A percentile compares a stretch with the other conserved stretches of the same genome.
These are phyloP conservation scores for Luffia ferchaultella DNA, from an alignment of 2,888 invertebrate species.

Conservation along the genomic window DNA sequence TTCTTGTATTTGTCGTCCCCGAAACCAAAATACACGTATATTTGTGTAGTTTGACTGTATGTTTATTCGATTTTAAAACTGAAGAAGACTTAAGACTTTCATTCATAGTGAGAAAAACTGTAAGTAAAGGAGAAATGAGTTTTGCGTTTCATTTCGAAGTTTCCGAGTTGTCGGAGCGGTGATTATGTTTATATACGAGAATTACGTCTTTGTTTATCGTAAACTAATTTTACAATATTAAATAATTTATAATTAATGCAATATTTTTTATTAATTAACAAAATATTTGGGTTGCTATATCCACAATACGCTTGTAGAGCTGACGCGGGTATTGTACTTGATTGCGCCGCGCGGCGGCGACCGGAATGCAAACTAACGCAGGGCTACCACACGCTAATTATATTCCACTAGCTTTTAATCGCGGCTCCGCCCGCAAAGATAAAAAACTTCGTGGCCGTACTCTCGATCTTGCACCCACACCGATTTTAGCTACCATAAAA, in stretches of 20 bases:
- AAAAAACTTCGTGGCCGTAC: no score
- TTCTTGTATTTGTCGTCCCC: background rate
- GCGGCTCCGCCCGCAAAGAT: no score
- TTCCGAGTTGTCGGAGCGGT: background rate
- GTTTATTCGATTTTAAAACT: no score
- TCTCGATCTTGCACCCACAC: no score
- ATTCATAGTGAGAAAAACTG: no score
- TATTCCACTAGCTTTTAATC: background rate
- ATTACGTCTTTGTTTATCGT: background rate
- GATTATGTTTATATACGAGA: background rate
- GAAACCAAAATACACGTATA: background rate
- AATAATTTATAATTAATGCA: background rate
- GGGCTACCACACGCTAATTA: slow-evolving; percentile 24
- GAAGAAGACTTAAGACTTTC: no score
- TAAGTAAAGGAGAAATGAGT: no score
- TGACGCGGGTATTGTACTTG: slow-evolving; percentile 46
- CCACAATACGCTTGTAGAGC: slow-evolving; percentile 20
- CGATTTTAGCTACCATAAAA: no score
- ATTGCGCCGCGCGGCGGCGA: slow-evolving; percentile 53
- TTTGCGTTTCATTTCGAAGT: background rate
- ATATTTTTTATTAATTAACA: background rate
- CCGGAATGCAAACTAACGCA: slow-evolving; percentile 59
- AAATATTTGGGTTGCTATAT: slow-evolving; percentile 14
- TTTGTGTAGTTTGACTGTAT: no score
- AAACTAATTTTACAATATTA: background rate